These are phyloP conservation scores for Synanceia verrucosa DNA, from an alignment of 2,797 vertebrate species.

Conservation along the genomic window DNA sequence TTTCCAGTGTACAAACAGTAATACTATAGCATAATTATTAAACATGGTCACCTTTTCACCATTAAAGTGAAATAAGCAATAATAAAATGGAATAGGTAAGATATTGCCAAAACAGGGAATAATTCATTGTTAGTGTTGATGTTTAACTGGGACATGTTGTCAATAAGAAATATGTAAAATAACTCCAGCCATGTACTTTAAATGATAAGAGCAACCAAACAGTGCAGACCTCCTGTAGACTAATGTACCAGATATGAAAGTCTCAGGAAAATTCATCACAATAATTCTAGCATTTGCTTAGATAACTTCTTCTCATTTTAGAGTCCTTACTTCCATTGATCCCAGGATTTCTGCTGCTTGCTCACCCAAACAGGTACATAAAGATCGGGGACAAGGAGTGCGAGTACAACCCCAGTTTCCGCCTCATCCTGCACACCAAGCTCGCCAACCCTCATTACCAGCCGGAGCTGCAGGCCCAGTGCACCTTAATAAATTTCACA, in stretches of 20 bases:
- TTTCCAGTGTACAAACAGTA: neutral
- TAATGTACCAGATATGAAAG: no score
- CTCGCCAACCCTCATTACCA: slow-evolving; percentile 95
- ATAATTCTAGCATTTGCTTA: neutral
- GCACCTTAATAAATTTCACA: slow-evolving; percentile 95
- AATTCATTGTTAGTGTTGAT: neutral
- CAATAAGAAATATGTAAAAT: neutral
- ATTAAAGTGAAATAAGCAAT: neutral
- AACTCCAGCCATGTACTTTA: neutral
- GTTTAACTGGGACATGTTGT: neutral
- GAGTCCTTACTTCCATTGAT: neutral
- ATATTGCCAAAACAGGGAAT: neutral
- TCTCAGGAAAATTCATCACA: neutral
- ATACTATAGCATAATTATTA: neutral
- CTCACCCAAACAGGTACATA: slow-evolving; percentile 83
- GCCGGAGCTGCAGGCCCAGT: slow-evolving; percentile 97
- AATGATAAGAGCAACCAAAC: neutral
- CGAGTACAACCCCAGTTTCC: slow-evolving; percentile 90
- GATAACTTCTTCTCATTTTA: neutral
- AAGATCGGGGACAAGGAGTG: slow-evolving; percentile 96
- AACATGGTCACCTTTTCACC: neutral
- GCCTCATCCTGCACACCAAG: slow-evolving; percentile 95
- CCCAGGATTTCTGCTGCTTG: neutral
- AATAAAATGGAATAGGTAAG: neutral
- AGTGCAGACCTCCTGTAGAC: neutral